Evolutionary conservation across 2,113 vertebrate species (phyloP).

Genomic region (Erythrolamprus reginae): DNA sequence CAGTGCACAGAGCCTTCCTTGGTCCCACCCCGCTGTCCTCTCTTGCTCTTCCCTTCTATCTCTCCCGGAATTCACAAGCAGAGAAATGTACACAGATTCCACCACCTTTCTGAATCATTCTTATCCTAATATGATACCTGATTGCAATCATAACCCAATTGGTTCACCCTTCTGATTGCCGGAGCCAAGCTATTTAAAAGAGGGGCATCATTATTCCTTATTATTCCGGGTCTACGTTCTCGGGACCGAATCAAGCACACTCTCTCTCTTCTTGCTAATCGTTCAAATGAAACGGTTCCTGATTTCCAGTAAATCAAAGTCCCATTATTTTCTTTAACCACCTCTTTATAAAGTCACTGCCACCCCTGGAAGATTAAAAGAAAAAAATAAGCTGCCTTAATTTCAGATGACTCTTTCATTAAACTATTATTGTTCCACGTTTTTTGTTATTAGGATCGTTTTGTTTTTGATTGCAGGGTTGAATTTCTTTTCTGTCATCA

Average conservation of each 20-base stretch:
- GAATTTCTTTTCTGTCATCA: slow-evolving; percentile 44
- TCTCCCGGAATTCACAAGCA: background rate
- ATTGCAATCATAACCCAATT: slow-evolving; percentile 16
- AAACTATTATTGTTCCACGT: slow-evolving; percentile 31
- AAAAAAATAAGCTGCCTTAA: slow-evolving; percentile 9
- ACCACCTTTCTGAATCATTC: background rate
- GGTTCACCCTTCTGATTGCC: background rate
- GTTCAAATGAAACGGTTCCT: slow-evolving; percentile 9
- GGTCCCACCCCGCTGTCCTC: background rate
- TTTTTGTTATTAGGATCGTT: slow-evolving; percentile 49
- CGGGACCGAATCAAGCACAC: slow-evolving; percentile 4
- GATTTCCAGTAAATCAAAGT: slow-evolving; percentile 27
- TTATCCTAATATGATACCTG: background rate
- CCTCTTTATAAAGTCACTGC: slow-evolving; percentile 23
- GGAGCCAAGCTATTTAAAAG: slow-evolving; percentile 14
- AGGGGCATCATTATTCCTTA: slow-evolving; percentile 18
- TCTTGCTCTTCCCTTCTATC: background rate
- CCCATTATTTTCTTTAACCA: slow-evolving; percentile 34
- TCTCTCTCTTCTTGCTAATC: slow-evolving; percentile 17
- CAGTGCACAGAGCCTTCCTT: background rate
- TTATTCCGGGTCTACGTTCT: slow-evolving; percentile 4
- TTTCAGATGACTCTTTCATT: slow-evolving; percentile 44
- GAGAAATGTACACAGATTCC: background rate
- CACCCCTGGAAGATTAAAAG: slow-evolving; percentile 33
- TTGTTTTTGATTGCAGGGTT: slow-evolving; percentile 23